Conservation (phyloP, 2,797 vertebrate genomes). For the Gila robusta region DNA sequence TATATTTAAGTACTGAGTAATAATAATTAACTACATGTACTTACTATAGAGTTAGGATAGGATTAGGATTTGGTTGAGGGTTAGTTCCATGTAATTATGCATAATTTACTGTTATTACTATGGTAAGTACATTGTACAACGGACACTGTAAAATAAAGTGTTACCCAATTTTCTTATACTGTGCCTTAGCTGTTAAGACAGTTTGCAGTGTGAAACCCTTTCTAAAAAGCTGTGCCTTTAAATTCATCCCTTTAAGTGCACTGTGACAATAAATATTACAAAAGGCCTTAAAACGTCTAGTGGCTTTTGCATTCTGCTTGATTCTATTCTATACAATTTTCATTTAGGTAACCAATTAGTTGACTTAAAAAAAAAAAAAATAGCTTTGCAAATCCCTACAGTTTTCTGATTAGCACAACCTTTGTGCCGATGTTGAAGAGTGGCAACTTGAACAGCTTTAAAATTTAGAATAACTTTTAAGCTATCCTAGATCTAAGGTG, state of each 20-base stretch:
- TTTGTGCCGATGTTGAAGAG: conserved; percentile 1
- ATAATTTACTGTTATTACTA: too few species aligned
- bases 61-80: too few species aligned
- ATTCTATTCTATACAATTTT: neutral
- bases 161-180: neutral
- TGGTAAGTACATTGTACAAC: too few species aligned
- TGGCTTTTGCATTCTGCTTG: neutral
- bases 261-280: neutral
- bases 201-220: neutral
- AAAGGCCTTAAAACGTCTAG: neutral
- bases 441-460: conserved; percentile 3
- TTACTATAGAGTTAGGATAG: too few species aligned
- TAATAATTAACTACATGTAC: too few species aligned
- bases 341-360: neutral
- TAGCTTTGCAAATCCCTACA: neutral
- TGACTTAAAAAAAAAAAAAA: neutral
- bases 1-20: too few species aligned
- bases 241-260: neutral
- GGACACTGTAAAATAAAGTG: too few species aligned
- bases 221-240: neutral
- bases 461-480: neutral
- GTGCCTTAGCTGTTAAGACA: neutral
- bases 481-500: conserved; percentile 2
- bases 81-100: too few species aligned
- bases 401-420: neutral